These are phyloP conservation scores for Chiloscyllium punctatum DNA, from an alignment of 2,797 vertebrate genomes.

Conservation along the genomic window DNA sequence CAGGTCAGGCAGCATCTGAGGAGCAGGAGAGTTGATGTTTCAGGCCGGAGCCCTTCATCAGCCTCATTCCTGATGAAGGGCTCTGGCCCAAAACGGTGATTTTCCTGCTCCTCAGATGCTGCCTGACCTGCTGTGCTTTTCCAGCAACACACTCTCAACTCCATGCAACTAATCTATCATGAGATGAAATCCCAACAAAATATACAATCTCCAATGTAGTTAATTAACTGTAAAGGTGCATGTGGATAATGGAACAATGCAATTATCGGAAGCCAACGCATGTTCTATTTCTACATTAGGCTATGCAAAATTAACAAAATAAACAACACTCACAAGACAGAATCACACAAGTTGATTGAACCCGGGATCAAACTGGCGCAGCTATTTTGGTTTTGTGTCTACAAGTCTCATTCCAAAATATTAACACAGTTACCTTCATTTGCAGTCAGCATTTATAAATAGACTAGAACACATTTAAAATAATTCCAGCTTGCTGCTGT, in stretches of 20 bases:
- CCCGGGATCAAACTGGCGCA: background rate
- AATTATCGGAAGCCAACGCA: background rate
- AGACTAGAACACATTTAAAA: conserved; percentile 6
- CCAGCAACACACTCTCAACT: background rate
- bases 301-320: background rate
- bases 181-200: background rate
- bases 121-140: too few species aligned
- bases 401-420: background rate
- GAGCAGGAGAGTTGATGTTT: too few species aligned
- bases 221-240: background rate
- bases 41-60: too few species aligned
- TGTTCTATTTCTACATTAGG: background rate
- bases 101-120: too few species aligned
- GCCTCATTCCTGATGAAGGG: too few species aligned
- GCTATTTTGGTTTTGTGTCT: conserved; percentile 11
- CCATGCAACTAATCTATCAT: background rate
- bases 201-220: background rate
- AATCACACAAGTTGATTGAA: background rate
- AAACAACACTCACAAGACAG: background rate
- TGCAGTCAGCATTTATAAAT: conserved; percentile 21
- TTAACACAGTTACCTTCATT: background rate
- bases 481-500: conserved; percentile 13
- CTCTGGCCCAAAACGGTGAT: too few species aligned
- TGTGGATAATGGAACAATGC: background rate
- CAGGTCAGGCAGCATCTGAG: too few species aligned